A percentile compares a stretch with the other conserved stretches of the same genome.
These are phyloP conservation scores for Tanaodytes sp. DNA, from an alignment of 2,888 invertebrate species.

Conservation along the genomic window DNA sequence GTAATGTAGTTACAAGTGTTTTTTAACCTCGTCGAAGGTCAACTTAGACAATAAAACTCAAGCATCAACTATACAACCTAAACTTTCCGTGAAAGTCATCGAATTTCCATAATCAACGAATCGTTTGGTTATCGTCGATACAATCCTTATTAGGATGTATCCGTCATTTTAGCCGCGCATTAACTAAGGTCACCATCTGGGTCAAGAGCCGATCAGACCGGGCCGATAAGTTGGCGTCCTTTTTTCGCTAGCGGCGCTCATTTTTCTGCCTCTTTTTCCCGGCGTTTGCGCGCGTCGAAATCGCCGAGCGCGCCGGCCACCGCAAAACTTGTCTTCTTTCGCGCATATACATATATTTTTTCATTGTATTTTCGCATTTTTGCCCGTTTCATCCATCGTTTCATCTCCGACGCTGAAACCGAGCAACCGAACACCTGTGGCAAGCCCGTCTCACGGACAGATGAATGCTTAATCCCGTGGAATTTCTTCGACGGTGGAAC, in stretches of 20 bases:
- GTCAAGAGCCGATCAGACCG: constrained; percentile 44
- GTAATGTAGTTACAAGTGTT: too few species aligned
- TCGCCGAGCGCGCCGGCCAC: constrained; percentile 39
- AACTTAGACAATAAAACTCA: too few species aligned
- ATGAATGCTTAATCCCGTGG: constrained; percentile 52
- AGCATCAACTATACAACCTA: too few species aligned
- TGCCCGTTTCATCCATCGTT: constrained; percentile 45
- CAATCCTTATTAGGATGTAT: constrained; percentile 45
- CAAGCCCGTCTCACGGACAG: constrained; percentile 52
- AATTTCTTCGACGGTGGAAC: constrained; percentile 48
- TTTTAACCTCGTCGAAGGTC: too few species aligned
- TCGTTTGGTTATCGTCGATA: constrained; percentile 36
- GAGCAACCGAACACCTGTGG: constrained; percentile 52
- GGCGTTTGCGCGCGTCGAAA: constrained; percentile 15
- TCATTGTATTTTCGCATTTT: constrained; percentile 46
- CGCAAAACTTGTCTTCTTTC: constrained; percentile 51
- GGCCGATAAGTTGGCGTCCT: constrained; percentile 37
- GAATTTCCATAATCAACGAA: constrained; percentile 40
- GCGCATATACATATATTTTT: constrained; percentile 38
- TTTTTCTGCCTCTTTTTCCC: constrained; percentile 5
- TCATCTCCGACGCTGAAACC: constrained; percentile 32
- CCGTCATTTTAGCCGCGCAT: constrained; percentile 41
- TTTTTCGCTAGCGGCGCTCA: constrained; percentile 25
- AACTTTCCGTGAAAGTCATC: constrained; percentile 28
- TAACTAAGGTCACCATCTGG: constrained; percentile 53